Percentiles rank a stretch among this genome's conserved stretches.
These are phyloP conservation scores for Cataglyphis hispanica DNA, from an alignment of 1,140 invertebrate species.

Conservation along the genomic window DNA sequence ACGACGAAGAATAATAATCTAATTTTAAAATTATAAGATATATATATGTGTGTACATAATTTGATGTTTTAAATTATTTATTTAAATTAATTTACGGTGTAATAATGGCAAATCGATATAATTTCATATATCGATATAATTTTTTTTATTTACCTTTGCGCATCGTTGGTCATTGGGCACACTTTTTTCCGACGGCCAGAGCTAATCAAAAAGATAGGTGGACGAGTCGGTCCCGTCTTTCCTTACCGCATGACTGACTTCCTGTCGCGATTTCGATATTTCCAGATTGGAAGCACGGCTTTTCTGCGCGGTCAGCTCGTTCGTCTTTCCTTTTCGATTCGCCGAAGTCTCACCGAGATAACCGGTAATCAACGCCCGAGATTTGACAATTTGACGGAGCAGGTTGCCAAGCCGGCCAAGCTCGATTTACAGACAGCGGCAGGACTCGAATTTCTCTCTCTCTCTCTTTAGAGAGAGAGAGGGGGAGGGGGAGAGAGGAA, in stretches of 20 bases:
- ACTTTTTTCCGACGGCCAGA: constrained; percentile 1
- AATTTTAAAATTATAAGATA: neutral
- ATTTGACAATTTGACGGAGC: constrained; percentile 46
- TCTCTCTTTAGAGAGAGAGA: neutral
- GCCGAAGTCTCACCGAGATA: neutral
- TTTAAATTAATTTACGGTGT: no score
- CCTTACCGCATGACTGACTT: constrained; percentile 39
- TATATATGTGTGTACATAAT: no score
- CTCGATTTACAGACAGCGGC: constrained; percentile 44
- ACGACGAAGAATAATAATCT: neutral
- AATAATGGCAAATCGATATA: neutral
- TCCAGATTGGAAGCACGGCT: constrained; percentile 43
- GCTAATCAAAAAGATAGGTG: constrained; percentile 21
- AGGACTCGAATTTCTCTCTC: constrained; percentile 46
- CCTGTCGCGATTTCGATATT: constrained; percentile 55
- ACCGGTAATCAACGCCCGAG: constrained; percentile 47
- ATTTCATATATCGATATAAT: neutral
- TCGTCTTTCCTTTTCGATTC: constrained; percentile 23
- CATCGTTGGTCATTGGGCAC: constrained; percentile 8
- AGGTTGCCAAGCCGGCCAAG: constrained; percentile 40
- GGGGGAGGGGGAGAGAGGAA: no score
- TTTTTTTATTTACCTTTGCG: constrained; percentile 25
- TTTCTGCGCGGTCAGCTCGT: constrained; percentile 51
- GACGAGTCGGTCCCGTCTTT: constrained; percentile 6
- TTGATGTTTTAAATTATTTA: no score